A percentile compares a stretch with the other conserved stretches of the same genome.
Conservation (phyloP, 2,797 vertebrate genomes). For the Urosaurus nigricauda region DNA sequence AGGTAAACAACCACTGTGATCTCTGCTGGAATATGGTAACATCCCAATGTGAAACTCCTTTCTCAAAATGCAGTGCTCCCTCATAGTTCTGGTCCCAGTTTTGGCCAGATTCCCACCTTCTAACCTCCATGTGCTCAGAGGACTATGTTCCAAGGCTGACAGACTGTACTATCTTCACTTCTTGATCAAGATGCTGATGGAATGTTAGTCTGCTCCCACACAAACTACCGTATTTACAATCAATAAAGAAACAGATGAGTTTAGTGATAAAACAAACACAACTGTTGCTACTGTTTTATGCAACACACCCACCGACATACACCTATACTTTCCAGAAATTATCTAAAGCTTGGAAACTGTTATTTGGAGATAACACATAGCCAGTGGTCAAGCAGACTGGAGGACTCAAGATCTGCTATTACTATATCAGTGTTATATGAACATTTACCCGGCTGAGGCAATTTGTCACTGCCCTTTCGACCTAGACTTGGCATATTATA, state of each 20-base stretch:
- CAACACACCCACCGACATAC: too few species aligned
- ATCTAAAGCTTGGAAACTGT: neutral
- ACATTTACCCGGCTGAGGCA: neutral
- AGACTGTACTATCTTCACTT: neutral
- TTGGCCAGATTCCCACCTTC: neutral
- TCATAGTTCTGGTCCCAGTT: neutral
- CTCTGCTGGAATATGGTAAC: neutral
- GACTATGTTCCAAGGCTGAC: neutral
- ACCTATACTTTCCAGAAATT: conserved; percentile 19
- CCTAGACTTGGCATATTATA: neutral
- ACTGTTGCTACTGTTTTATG: conserved; percentile 22
- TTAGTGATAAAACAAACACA: conserved; percentile 17
- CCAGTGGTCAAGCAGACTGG: too few species aligned
- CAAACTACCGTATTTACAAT: neutral
- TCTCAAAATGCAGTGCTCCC: neutral
- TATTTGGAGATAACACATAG: too few species aligned
- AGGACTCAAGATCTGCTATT: neutral
- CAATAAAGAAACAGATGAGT: accelerated
- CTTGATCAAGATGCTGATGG: neutral
- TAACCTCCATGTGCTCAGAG: neutral
- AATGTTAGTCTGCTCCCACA: neutral
- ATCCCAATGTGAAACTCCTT: neutral
- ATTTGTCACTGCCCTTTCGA: neutral
- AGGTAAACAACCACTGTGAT: neutral
- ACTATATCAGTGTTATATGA: neutral